Percentiles rank a stretch among this genome's conserved stretches.
Conservation (phyloP, 2,113 vertebrate genomes). For the Columba janthina region DNA sequence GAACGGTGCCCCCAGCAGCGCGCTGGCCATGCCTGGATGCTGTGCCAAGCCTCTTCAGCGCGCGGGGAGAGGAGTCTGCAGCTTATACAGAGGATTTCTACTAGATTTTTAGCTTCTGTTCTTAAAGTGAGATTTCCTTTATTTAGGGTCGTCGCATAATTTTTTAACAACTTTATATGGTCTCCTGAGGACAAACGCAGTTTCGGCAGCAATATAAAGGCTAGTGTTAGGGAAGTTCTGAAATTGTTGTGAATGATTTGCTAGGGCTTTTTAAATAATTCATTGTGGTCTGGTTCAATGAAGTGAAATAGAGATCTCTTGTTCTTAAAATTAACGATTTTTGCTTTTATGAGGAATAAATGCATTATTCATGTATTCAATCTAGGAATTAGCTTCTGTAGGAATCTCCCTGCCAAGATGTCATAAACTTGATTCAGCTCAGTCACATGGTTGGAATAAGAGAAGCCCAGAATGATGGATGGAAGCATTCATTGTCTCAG, state of each 20-base stretch:
- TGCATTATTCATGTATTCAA: neutral
- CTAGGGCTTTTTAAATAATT: neutral
- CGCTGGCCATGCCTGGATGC: constrained; percentile 71
- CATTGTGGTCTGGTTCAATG: neutral
- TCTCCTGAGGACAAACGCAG: neutral
- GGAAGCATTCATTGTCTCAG: constrained; percentile 13
- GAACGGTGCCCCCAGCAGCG: constrained; percentile 78
- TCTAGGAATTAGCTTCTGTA: neutral
- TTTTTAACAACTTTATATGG: neutral
- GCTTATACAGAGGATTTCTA: neutral
- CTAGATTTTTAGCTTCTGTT: neutral
- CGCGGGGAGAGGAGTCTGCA: constrained; percentile 40
- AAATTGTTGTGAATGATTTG: neutral
- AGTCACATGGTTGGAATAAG: neutral
- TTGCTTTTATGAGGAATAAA: constrained; percentile 21
- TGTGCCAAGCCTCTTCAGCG: constrained; percentile 79
- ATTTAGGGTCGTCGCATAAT: neutral
- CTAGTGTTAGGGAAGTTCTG: neutral
- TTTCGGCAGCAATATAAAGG: neutral
- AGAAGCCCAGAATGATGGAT: constrained; percentile 7
- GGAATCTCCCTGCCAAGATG: neutral
- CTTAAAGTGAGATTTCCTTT: neutral
- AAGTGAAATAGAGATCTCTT: neutral
- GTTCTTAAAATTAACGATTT: neutral
- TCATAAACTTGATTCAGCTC: constrained; percentile 39